Conservation (phyloP, 2,797 vertebrate species). For the Notoglanidium macrostoma region DNA sequence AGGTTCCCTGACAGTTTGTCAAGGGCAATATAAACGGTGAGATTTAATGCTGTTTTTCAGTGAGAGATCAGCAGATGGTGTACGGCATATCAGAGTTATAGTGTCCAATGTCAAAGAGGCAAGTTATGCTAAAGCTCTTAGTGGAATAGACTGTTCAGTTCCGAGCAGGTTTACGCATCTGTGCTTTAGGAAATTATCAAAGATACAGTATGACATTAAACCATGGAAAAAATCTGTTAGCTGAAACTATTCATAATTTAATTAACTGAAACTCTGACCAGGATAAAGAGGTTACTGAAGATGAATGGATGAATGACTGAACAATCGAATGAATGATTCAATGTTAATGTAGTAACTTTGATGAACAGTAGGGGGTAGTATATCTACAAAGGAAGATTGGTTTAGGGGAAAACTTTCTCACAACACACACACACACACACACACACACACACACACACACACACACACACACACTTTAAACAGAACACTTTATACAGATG, state of each 20-base stretch:
- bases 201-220: neutral
- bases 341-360: conserved; percentile 42
- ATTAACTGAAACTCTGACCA: neutral
- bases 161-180: neutral
- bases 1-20: neutral
- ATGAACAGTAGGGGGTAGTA: conserved; percentile 69
- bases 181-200: neutral
- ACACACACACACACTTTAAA: conserved; percentile 22
- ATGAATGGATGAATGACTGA: neutral
- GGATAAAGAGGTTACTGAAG: neutral
- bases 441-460: neutral
- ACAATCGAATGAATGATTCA: neutral
- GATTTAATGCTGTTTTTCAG: neutral
- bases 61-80: neutral
- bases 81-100: neutral
- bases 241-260: neutral
- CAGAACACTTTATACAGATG: conserved; percentile 42
- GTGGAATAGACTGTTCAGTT: neutral
- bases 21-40: neutral
- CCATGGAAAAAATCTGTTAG: neutral
- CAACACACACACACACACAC: neutral
- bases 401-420: neutral
- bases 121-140: neutral
- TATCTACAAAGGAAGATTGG: conserved; percentile 38
- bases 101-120: conserved; percentile 14